A percentile compares a stretch with the other conserved stretches of the same genome.
These are phyloP conservation scores for Cheirogaleus major DNA, from an alignment of 2,797 vertebrate genomes.

Conservation along the genomic window DNA sequence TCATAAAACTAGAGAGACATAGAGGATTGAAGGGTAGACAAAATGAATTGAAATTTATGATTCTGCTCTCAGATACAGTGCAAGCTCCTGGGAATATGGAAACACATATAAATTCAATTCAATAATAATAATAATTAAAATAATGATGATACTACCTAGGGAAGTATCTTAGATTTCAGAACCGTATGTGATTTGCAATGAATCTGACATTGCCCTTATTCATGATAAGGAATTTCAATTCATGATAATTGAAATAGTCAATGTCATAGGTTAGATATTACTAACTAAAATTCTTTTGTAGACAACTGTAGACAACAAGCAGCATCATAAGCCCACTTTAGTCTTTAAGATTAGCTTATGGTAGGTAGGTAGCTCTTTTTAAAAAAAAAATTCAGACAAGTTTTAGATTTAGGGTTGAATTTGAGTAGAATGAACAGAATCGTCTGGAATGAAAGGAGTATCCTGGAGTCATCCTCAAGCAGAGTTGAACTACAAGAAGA, in stretches of 20 bases:
- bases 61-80: not conserved
- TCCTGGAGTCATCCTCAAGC: not conserved
- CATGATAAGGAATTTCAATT: not conserved
- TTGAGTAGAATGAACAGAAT: not conserved
- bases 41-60: not conserved
- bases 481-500: not conserved
- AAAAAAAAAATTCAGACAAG: not conserved
- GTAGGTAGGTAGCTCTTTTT: not conserved
- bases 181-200: not conserved
- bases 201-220: not conserved
- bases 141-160: not conserved
- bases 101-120: not conserved
- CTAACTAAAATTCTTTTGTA: not conserved
- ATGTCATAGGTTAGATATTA: not conserved
- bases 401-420: not conserved
- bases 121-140: not conserved
- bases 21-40: not conserved
- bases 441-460: not conserved
- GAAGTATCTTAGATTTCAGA: conserved; percentile 7
- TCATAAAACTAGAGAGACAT: not conserved
- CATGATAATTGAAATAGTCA: not conserved
- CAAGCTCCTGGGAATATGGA: not conserved
- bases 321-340: not conserved
- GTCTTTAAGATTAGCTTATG: not conserved
- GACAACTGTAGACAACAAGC: not conserved